Base-by-base conservation (phyloP, 2,113 vertebrate genomes). In the Malurus cyaneus region DNA sequence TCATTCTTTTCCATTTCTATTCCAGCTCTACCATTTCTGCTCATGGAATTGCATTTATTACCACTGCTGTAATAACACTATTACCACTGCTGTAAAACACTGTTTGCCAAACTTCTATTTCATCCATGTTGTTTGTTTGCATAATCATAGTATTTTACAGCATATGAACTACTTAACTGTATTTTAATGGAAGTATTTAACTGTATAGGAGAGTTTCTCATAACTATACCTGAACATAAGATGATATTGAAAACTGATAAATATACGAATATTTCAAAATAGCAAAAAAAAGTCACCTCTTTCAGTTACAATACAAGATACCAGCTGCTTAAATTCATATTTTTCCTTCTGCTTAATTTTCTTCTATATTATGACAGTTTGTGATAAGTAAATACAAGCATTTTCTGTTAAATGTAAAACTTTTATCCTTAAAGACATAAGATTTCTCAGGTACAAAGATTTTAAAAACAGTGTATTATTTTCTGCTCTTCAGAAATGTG, bases 321-420 rank as follows among this genome's bases (percentile, higher is more conserved):
- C 20, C 80, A 78, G 92, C 71, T 95, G 42, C 80, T 88, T n/a
- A 71, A 96, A 73, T 39, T 96, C 32, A 47, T 92, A 78, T 96
- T 92, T 96, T 74, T 94, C 69, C 73, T 91, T 97, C 81, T 96
- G 91, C 90, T 82, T 97, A 14, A 90, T 94, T 97, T 96, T 97
- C 71, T 94, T 72, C 96, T 96, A 84, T 72, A 93, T 95, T 89
- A 89, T 89, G 90, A 96, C 83, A 95, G 77, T 77, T 81, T 46
- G 89, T 36, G 20, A 92, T 82, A 97, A 97, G 95, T 96, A 76
- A 82, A 89, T 97, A 93, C 80, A 76, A 88, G 47, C 9, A 29
- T 91, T 46, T 54, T 29, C 25, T 86, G 61, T 91, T 62, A 95
- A 78, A 91, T 25, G 26, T 96, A 96, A 81, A 96, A 61, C 80